Evolutionary conservation across 2,113 vertebrate species (phyloP).

Genomic region (Verasper variegatus): DNA sequence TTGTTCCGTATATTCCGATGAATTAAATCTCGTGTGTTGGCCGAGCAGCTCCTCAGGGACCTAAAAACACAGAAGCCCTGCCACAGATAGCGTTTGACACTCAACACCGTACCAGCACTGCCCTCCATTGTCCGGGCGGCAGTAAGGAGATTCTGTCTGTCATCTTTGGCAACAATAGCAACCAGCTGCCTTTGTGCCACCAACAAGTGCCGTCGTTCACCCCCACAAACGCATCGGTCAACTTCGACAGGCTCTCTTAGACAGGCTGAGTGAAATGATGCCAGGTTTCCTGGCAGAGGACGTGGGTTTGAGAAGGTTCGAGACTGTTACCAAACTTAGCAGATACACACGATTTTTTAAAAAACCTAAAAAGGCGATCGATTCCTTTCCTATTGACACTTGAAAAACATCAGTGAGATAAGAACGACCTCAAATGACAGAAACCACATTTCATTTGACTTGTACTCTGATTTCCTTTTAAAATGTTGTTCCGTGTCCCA

Average conservation of each 20-base stretch:
- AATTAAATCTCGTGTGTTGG: conserved; percentile 47
- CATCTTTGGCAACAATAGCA: conserved; percentile 61
- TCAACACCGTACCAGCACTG: conserved; percentile 40
- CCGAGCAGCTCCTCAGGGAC: conserved; percentile 26
- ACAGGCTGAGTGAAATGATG: conserved; percentile 15
- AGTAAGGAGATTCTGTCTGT: conserved; percentile 63
- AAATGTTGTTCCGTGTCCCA: too few species aligned
- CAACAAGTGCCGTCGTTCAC: conserved; percentile 61
- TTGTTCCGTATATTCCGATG: not conserved
- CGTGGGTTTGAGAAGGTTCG: too few species aligned
- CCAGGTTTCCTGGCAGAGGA: too few species aligned
- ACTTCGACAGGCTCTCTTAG: not conserved
- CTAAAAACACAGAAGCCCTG: conserved; percentile 1
- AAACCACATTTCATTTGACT: too few species aligned
- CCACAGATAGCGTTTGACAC: conserved; percentile 41
- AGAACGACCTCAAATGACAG: too few species aligned
- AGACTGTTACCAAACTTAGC: too few species aligned
- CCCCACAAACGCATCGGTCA: conserved; percentile 49
- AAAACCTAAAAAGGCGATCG: too few species aligned
- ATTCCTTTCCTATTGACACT: too few species aligned
- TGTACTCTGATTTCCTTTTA: too few species aligned
- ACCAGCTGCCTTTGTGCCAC: conserved; percentile 54
- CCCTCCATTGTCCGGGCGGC: conserved; percentile 52
- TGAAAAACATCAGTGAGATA: too few species aligned
- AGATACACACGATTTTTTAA: too few species aligned